A percentile compares a stretch with the other conserved stretches of the same genome.
Evolutionary conservation across 2,888 invertebrate genomes (phyloP).

Genomic region (Craniophora ligustri): DNA sequence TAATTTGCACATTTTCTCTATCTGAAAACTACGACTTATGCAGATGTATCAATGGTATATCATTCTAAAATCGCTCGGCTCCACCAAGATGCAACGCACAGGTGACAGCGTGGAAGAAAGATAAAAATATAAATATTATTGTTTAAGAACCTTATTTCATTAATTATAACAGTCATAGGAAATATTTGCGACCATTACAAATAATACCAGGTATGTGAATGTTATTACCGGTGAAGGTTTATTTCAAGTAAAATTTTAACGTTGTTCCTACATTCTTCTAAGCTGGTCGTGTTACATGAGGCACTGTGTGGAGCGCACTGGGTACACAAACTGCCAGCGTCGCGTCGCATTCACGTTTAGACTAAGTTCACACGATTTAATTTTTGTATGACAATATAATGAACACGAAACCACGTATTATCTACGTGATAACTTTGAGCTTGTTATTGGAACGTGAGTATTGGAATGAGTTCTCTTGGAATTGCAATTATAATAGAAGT

Average conservation of each 20-base stretch:
- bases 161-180: constrained; percentile 15
- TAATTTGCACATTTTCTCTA: constrained; percentile 35
- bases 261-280: constrained; percentile 10
- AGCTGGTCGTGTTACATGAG: constrained; percentile 9
- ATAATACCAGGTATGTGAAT: too few relatives aligned
- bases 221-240: background rate
- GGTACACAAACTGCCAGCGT: background rate
- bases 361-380: background rate
- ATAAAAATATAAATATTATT: constrained; percentile 21
- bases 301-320: background rate
- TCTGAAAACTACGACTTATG: constrained; percentile 18
- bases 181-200: constrained; percentile 7
- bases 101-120: constrained; percentile 20
- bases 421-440: too few relatives aligned
- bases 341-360: background rate
- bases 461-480: too few relatives aligned
- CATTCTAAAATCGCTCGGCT: constrained; percentile 23
- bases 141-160: constrained; percentile 37
- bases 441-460: too few relatives aligned
- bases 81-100: background rate
- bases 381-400: background rate
- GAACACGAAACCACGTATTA: too few relatives aligned
- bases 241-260: constrained; percentile 1
- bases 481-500: too few relatives aligned
- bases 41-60: constrained; percentile 8